These are phyloP conservation scores for Sebastes schlegelii DNA, from an alignment of 2,113 vertebrate genomes.

Conservation along the genomic window DNA sequence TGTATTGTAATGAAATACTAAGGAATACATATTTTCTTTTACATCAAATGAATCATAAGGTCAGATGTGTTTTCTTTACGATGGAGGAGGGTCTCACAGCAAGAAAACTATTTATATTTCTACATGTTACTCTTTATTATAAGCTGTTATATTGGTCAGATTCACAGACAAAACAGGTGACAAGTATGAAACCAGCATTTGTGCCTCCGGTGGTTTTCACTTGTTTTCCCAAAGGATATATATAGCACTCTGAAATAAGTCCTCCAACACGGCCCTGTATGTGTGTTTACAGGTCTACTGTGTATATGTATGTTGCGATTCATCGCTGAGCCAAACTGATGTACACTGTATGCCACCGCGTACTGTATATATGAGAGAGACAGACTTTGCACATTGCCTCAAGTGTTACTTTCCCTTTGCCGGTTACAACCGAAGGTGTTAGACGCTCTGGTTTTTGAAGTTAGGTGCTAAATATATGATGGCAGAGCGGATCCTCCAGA, in stretches of 20 bases:
- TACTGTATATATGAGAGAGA: constrained; percentile 12
- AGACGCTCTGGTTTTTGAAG: constrained; percentile 64
- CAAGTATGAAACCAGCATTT: not conserved
- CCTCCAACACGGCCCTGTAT: not conserved
- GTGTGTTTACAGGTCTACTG: not conserved
- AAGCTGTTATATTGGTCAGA: not conserved
- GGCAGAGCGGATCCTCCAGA: constrained; percentile 35
- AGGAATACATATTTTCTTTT: not conserved
- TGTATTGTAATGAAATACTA: not conserved
- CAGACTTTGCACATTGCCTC: constrained; percentile 50
- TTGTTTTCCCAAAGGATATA: not conserved
- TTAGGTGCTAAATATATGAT: constrained; percentile 58
- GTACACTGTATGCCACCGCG: not conserved
- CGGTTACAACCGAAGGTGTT: constrained; percentile 49
- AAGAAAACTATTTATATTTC: constrained; percentile 1
- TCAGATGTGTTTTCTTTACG: not conserved
- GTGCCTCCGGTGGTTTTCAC: not conserved
- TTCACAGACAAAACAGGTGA: constrained; percentile 12
- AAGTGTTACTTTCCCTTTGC: constrained; percentile 53
- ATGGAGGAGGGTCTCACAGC: not conserved
- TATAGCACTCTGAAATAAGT: not conserved
- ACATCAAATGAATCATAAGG: too few relatives aligned
- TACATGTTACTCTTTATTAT: not conserved
- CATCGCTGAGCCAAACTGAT: constrained; percentile 4
- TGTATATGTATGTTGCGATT: not conserved